Base-by-base conservation (phyloP, 2,113 vertebrate genomes). In the Cephalopterus ornatus region DNA sequence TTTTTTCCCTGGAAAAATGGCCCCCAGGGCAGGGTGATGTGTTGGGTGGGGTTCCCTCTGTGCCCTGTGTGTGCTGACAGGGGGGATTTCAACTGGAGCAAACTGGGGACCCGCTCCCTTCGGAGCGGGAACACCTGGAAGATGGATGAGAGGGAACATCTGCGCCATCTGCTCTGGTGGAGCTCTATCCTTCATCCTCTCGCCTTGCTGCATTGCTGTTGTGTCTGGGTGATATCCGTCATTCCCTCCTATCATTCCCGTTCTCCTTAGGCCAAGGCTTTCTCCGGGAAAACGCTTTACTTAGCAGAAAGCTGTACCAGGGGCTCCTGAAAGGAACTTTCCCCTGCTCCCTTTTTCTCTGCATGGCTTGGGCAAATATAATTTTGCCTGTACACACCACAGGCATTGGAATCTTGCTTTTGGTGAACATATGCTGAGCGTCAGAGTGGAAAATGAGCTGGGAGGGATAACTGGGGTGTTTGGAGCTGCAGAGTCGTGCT, bases 371-470 rank as follows among this genome's bases (percentile, higher is more conserved):
- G 50, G 49, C 20, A 28, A 46, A 42, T 13, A 2, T 3, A 11
- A 58, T 68, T 10, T 46, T 55, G 35, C 41, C 24, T 5, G 0
- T 9, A 8, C 2, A 2, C 3, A 2, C 7, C 32, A 37, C 21
- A 20, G 30, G 56, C 37, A 7, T 11, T 0, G 0, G 37, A n/a
- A 49, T 62, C 42, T 63, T 58, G 79, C 0, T 47, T 53, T 28
- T 3, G 9, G 39, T 35, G 16, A 49, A 10, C 8, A 2, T 4
- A 12, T 2, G 2, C 35, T 41, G 32, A 0, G 1, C 28, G 47
- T 12, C 35, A 23, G 71, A 15, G 24, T 3, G 32, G 33, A 16
- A 20, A 65, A 66, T 0, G 26, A 33, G 24, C 37, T 50, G 49
- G 22, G 33, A 17, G 26, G 32, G 21, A 7, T 59, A 55, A n/a